Evolutionary conservation across 2,888 invertebrate species (phyloP), one percentile per base, ranked within the genome.

Genomic region (Frankliniella intonsa): DNA sequence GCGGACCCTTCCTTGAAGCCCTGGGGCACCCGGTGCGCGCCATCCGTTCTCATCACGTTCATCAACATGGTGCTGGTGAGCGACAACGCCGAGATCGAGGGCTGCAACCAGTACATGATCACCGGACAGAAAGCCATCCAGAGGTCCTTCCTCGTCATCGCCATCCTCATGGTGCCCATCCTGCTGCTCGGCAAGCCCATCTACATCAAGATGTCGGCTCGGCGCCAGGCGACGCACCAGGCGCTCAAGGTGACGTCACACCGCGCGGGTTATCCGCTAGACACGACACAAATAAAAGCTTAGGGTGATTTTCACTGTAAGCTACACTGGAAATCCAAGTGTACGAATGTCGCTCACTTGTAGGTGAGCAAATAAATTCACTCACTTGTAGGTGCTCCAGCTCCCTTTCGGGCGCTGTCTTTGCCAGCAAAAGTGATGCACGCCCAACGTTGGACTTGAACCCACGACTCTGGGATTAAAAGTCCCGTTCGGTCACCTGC

Each of bases 31-130:
- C 86, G 86, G 80, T 89, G 89, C 85, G 91, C 92, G 7, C 92
- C 92, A n/a, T 90, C 90, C 81, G 88, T 92, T 51, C 88, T 92
- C 25, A 91, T 92, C 84, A 89, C 90, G 83, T 89, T 91, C 84
- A 92, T 92, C 86, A 91, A 91, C 86, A 92, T 92, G 91, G 90
- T 91, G 85, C 87, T 91, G 86, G 88, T 90, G 27, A 84, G 84
- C 65, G 82, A 82, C 12, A 81, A 81, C 22, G 10, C 25, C 22
- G 50, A 50, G 25, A 50, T 76, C 25, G 14, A 1, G 14, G 84
- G 82, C 3, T 85, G 85, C 82, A 83, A 84, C 14, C 83, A 84
- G 50, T 85, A 83, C 83, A 85, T 86, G 86, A 86, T 84, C 83
- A 84, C 83, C 19, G 87, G 88, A 10, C 86, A 90, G 79, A 84